phyloP scores from a whole-genome alignment of 2,797 vertebrate genomes.

The Mycteria americana region DNA sequence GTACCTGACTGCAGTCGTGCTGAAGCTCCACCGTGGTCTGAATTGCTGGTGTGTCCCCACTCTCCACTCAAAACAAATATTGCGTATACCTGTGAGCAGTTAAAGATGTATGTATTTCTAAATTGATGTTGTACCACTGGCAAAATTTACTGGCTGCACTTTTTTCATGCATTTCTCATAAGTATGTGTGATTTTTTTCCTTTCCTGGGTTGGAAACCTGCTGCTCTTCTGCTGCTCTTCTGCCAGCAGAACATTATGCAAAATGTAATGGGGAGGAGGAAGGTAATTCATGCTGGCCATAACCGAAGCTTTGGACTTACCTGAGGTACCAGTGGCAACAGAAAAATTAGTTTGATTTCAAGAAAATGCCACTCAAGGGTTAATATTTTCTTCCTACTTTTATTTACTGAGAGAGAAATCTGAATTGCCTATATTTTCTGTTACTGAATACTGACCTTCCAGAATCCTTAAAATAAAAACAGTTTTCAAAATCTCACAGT shows the following conservation, averaged over 20 bases:
- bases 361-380: not conserved
- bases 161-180: not conserved
- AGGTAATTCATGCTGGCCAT: not conserved
- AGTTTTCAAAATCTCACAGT: not conserved
- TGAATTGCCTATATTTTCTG: not conserved
- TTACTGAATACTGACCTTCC: not conserved
- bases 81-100: not conserved
- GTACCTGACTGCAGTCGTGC: not conserved
- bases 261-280: not conserved
- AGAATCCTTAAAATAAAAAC: conserved; percentile 6
- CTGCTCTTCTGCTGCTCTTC: not conserved
- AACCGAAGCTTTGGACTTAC: not conserved
- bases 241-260: not conserved
- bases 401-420: not conserved
- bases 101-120: not conserved
- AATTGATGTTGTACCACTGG: not conserved
- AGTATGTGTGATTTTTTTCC: not conserved
- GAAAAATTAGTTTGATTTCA: not conserved
- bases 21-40: not conserved
- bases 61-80: not conserved
- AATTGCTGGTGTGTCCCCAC: rapidly evolving
- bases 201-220: not conserved
- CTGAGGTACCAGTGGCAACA: not conserved
- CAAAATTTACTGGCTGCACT: not conserved
- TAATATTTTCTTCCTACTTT: not conserved